Base-by-base conservation (phyloP, 2,888 invertebrate genomes). In the Pristionchus entomophagus region DNA sequence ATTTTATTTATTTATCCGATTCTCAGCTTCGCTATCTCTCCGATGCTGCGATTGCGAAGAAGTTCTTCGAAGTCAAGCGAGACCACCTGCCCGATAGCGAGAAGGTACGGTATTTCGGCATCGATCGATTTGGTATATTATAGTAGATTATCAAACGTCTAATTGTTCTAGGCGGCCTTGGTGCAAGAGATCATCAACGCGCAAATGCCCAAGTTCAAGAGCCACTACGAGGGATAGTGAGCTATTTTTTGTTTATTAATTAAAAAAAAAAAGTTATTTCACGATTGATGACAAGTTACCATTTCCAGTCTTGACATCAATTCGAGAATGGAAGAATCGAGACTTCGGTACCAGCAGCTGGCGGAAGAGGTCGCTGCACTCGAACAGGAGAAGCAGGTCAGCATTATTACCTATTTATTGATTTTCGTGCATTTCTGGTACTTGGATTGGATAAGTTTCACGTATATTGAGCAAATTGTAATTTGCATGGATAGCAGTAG, bases 381-480 rank as follows among this genome's bases (percentile, higher is more conserved):
- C 10, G 73, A 73, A 19, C n/a, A 22, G n/a, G 73, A 73, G 73
- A 73, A 73, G 32, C 73, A 73, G 73, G 73, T 73, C 2, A n/a
- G n/a, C n/a, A n/a, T n/a, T 69, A 6, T 38, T 22, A 8, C 3
- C 38, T 22, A 3, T 19, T 69, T 35, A n/a, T 8, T 69, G 19
- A 6, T 22, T 38, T 6, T 59, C 4, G n/a, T n/a, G n/a, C n/a
- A n/a, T n/a, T n/a, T n/a, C n/a, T n/a, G n/a, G n/a, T n/a, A n/a
- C n/a, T n/a, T n/a, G n/a, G n/a, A n/a, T n/a, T n/a, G n/a, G n/a
- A n/a, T n/a, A n/a, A n/a, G n/a, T n/a, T n/a, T n/a, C n/a, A n/a
- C n/a, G n/a, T n/a, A n/a, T n/a, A n/a, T n/a, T n/a, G n/a, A n/a
- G n/a, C n/a, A n/a, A n/a, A n/a, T n/a, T n/a, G n/a, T n/a, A n/a